Conservation (phyloP, 2,888 invertebrate species). For the Tryphoninae sp. region DNA sequence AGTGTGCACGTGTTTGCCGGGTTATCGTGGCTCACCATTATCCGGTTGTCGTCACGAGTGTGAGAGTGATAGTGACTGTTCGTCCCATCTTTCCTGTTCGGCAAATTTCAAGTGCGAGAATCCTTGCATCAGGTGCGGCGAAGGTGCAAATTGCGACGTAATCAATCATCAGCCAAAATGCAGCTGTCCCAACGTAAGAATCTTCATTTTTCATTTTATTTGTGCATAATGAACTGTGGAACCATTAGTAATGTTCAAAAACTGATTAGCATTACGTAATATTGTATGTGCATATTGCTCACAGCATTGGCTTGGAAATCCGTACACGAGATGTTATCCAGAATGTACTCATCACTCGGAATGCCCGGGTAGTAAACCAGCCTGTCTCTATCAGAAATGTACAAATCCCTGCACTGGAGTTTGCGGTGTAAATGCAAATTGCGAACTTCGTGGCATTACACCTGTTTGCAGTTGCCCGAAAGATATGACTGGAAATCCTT, state of each 20-base stretch:
- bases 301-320: constrained; percentile 90
- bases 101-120: constrained; percentile 89
- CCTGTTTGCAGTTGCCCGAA: constrained; percentile 93
- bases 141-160: constrained; percentile 90
- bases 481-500: constrained; percentile 94
- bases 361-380: constrained; percentile 89
- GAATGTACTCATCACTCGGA: constrained; percentile 91
- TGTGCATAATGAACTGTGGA: neutral
- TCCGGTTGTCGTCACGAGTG: constrained; percentile 92
- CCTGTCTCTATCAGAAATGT: constrained; percentile 91
- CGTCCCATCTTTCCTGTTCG: constrained; percentile 86
- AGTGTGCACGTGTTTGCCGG: constrained; percentile 90
- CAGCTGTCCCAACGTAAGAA: constrained; percentile 88
- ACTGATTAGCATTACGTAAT: neutral
- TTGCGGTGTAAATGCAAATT: constrained; percentile 91
- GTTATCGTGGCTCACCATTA: constrained; percentile 90
- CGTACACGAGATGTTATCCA: constrained; percentile 88
- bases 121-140: constrained; percentile 91
- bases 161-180: constrained; percentile 89
- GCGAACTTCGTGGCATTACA: constrained; percentile 89
- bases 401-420: constrained; percentile 91
- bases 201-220: constrained; percentile 32
- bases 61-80: constrained; percentile 89
- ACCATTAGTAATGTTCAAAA: neutral
- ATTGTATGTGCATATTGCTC: constrained; percentile 36